Conservation (phyloP, 2,888 invertebrate species). For the Crocallis elinguaria region DNA sequence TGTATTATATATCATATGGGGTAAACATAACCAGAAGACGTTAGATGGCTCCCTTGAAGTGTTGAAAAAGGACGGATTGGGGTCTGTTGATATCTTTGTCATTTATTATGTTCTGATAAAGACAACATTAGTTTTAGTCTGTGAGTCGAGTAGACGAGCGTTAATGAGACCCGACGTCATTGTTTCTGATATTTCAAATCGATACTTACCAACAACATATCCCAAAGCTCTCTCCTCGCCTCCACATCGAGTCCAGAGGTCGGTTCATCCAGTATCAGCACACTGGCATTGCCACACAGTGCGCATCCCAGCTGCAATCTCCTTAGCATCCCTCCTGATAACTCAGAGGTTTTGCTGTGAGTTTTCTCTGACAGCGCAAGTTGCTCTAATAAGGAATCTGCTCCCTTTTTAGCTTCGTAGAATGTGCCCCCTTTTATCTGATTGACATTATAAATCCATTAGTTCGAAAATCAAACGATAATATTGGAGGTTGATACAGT, state of each 20-base stretch:
- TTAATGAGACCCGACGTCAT: too few species aligned
- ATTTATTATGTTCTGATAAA: too few species aligned
- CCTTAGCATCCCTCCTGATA: slow-evolving; percentile 68
- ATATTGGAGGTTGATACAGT: neutral
- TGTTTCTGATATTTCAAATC: neutral
- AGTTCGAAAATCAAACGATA: neutral
- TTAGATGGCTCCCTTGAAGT: too few species aligned
- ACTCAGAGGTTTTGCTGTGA: neutral
- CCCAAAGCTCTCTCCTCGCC: slow-evolving; percentile 65
- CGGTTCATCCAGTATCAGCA: slow-evolving; percentile 88
- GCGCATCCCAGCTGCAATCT: slow-evolving; percentile 93
- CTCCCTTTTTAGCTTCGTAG: neutral
- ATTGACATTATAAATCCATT: neutral
- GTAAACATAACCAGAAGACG: too few species aligned
- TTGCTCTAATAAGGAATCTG: slow-evolving; percentile 2
- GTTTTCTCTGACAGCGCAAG: slow-evolving; percentile 14
- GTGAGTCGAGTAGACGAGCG: too few species aligned
- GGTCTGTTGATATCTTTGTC: too few species aligned
- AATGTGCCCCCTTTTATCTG: slow-evolving; percentile 22
- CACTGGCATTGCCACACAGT: slow-evolving; percentile 88
- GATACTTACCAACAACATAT: slow-evolving; percentile 10
- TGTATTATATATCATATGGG: too few species aligned
- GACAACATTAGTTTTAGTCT: too few species aligned
- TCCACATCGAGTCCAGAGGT: slow-evolving; percentile 94
- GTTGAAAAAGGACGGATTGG: too few species aligned